phyloP scores from a whole-genome alignment of 2,888 invertebrate species.

The Cephus pulcher region DNA sequence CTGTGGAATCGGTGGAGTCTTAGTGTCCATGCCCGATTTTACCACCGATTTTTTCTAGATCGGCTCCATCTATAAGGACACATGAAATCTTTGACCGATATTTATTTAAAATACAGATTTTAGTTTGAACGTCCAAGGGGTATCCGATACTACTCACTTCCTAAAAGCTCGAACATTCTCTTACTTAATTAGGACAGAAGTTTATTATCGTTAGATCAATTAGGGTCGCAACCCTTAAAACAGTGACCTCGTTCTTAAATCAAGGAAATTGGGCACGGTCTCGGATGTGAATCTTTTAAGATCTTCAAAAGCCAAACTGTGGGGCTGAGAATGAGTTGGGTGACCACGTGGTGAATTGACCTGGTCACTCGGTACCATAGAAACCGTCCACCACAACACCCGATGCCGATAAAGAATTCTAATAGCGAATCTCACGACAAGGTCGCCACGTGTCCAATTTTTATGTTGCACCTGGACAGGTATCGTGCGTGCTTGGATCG shows the following conservation, averaged over 20 bases:
- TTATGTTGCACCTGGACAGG: neutral
- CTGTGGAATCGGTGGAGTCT: conserved; percentile 60
- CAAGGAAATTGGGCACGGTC: conserved; percentile 7
- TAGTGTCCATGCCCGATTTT: conserved; percentile 63
- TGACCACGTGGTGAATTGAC: conserved; percentile 64
- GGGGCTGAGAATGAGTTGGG: conserved; percentile 26
- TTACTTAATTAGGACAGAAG: no score
- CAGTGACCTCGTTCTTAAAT: no score
- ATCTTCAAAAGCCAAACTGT: conserved; percentile 22
- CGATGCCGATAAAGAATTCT: conserved; percentile 39
- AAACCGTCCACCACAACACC: conserved; percentile 59
- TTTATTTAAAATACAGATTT: no score
- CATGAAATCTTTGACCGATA: no score
- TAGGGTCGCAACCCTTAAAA: no score
- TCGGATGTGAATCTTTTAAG: neutral
- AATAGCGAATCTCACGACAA: conserved; percentile 54
- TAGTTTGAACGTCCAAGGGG: no score
- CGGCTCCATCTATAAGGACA: neutral
- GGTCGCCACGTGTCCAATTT: conserved; percentile 47
- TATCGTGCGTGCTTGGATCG: no score
- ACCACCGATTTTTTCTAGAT: conserved; percentile 26
- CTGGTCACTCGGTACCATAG: conserved; percentile 63
- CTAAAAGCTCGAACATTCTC: no score
- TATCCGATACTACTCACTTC: no score
- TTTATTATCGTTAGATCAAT: no score